Percentiles rank a stretch among this genome's conserved stretches.
Conservation (phyloP, 2,797 vertebrate genomes). For the Pteropus rufus region DNA sequence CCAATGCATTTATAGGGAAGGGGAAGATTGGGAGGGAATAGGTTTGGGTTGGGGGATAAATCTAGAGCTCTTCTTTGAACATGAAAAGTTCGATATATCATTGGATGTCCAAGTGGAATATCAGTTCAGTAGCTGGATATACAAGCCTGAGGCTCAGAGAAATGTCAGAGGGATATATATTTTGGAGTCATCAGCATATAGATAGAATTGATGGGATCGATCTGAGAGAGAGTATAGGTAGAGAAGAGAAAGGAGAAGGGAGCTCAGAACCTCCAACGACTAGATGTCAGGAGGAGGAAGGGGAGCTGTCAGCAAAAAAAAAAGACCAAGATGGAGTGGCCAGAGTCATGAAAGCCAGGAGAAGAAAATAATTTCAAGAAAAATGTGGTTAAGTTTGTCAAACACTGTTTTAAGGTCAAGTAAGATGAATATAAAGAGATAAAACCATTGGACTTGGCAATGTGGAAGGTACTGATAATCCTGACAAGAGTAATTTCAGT, state of each 20-base stretch:
- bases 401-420: neutral
- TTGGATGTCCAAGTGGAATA: neutral
- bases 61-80: constrained; percentile 11
- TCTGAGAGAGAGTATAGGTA: neutral
- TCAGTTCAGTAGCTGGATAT: neutral
- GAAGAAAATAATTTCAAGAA: neutral
- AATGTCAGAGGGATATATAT: neutral
- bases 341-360: neutral
- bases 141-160: neutral
- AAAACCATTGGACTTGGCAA: neutral
- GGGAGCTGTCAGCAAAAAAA: neutral
- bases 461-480: neutral
- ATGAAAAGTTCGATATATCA: neutral
- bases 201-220: neutral
- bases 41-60: neutral
- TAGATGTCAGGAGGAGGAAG: neutral
- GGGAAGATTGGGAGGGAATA: neutral
- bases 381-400: neutral
- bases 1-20: neutral
- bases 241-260: neutral
- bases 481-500: neutral
- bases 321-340: neutral
- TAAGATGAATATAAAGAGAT: neutral
- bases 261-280: neutral
- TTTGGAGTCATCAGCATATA: neutral